Evolutionary conservation across 2,113 vertebrate genomes (phyloP), one percentile per base, ranked within the genome.

Genomic region (Alligator sinensis): DNA sequence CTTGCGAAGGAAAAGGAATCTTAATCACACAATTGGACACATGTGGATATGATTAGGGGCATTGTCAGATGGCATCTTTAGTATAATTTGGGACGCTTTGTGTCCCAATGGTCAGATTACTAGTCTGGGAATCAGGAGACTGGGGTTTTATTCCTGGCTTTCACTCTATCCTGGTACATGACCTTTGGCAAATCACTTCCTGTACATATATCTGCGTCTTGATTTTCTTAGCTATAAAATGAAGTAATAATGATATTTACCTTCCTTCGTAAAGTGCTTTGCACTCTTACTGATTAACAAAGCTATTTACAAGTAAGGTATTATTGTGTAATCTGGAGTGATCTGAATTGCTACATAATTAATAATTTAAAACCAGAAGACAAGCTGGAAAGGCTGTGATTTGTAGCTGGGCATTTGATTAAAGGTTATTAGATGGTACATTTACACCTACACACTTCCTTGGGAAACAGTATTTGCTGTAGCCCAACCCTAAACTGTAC

Each of bases 391-490:
- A 5, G 10, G 1, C 75, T 79, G 82, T 86, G 59, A 92, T 88
- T 91, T 80, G 64, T 84, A 70, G 13, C 80, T 89, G 61, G 19
- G 78, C 66, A 81, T 87, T 85, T 88, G 70, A 61, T 84, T 82
- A 95, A 87, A 77, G 74, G 58, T 93, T 91, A 91, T 87, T 86
- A 84, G 92, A 91, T 84, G 95, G 95, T 84, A 61, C 28, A 30
- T 16, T 82, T 70, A 91, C 14, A 70, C n/a, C 47, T 60, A 66
- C 59, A 70, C 77, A 95, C 79, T 83, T 91, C 59, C 89, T 82
- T 93, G 72, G 87, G 93, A 93, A 93, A 76, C 83, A 70, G 63
- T 34, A 22, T 77, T 89, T 91, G 76, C 55, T 93, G 88, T 81
- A 8, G 25, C 77, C 92, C 58, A 80, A 12, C 60, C 92, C 72